Evolutionary conservation across 2,888 invertebrate species (phyloP), one percentile per base, ranked within the genome.

Genomic region (Melinopterus prodromus): DNA sequence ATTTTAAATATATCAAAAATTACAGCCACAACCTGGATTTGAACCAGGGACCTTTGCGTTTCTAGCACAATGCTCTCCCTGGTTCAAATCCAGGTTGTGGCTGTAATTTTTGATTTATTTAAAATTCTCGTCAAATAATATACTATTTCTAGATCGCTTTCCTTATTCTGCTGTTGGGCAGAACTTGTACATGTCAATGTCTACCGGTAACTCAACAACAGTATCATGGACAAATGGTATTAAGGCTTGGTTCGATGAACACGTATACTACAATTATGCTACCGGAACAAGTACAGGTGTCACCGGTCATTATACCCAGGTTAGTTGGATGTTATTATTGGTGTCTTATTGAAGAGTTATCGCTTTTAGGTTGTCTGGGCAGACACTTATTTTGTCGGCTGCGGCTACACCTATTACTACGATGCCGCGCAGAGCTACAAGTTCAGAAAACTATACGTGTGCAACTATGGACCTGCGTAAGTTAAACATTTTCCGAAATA

Each of bases 281-380:
- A 37, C 26, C n/a, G 16, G 77, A 15, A 71, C 38, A 36, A 70
- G 75, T 36, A 75, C 79, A 7, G 15, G 71, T 15, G 78, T 36
- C 16, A 83, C 84, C 35, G 85, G 84, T 77, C 84, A 85, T 79
- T 85, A 85, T 69, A 85, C 85, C 15, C 84, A 85, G 81, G 84
- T 85, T 80, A 38, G 37, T 26, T 26, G 26, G 26, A 26, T 26
- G 26, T 26, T 26, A 26, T 26, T 26, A 26, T 26, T 26, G 26
- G 26, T 2, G 26, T 26, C 26, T 26, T 26, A 26, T 53, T 53
- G 12, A 53, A 9, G 9, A 16, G 12, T 74, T 0, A 36, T 26
- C 36, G n/a, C 35, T 26, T 36, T 74, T 36, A 74, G 74, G 74
- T 74, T 74, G 74, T 74, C n/a, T 74, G 74, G 74, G 36, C 35